Evolutionary conservation across 2,888 invertebrate species (phyloP).

Genomic region (Phlogophora meticulosa): DNA sequence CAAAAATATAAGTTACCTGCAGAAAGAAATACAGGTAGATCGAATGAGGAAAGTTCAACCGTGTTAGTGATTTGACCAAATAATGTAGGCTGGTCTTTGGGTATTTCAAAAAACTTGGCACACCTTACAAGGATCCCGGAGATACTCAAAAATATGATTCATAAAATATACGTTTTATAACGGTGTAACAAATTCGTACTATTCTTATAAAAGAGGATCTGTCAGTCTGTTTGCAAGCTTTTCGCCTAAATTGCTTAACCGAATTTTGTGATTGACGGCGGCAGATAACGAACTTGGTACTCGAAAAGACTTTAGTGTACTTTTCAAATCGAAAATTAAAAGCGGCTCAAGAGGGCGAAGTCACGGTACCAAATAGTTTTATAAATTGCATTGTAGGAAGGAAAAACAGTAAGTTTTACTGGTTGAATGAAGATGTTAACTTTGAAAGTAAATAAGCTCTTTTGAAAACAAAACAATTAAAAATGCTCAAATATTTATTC

Average conservation of each 20-base stretch:
- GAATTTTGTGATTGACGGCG: background rate
- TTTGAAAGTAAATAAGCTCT: slow-evolving; percentile 21
- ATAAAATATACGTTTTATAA: slow-evolving; percentile 65
- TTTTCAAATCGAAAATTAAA: background rate
- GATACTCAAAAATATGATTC: slow-evolving; percentile 63
- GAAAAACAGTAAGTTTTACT: slow-evolving; percentile 31
- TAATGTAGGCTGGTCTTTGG: slow-evolving; percentile 27
- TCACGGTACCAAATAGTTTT: background rate
- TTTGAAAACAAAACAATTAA: slow-evolving; percentile 23
- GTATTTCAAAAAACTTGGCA: slow-evolving; percentile 34
- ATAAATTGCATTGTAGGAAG: slow-evolving; percentile 40
- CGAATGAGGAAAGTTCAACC: slow-evolving; percentile 8
- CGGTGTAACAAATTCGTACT: slow-evolving; percentile 57
- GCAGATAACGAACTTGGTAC: background rate
- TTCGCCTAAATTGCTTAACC: background rate
- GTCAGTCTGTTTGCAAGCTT: background rate
- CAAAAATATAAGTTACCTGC: background rate
- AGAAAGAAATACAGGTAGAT: background rate
- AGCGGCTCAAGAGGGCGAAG: background rate
- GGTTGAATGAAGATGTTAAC: slow-evolving; percentile 46
- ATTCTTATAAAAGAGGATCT: background rate
- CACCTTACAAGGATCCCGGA: slow-evolving; percentile 52
- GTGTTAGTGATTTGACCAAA: slow-evolving; percentile 19
- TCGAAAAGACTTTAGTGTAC: background rate
- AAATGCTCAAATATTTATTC: slow-evolving; percentile 40